phyloP scores from a whole-genome alignment of 2,113 vertebrate genomes.

The Hyaena hyaena region DNA sequence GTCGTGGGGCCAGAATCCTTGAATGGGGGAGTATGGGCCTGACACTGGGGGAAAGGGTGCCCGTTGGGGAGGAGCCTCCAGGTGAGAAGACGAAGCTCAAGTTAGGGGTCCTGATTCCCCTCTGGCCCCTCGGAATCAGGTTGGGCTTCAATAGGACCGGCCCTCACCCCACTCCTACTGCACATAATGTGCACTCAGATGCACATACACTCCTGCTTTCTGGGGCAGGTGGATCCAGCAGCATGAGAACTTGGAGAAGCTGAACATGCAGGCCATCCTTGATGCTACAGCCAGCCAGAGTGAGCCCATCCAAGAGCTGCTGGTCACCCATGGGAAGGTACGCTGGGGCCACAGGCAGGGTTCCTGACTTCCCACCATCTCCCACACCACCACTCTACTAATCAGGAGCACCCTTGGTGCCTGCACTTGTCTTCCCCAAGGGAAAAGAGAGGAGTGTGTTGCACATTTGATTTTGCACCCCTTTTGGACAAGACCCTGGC shows the following conservation, averaged over 20 bases:
- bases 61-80: neutral
- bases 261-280: slow-evolving; percentile 96
- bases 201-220: neutral
- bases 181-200: neutral
- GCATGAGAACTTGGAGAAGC: slow-evolving; percentile 94
- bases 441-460: neutral
- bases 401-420: neutral
- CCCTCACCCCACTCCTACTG: neutral
- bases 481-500: neutral
- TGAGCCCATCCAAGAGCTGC: slow-evolving; percentile 93
- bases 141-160: neutral
- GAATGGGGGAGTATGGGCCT: neutral
- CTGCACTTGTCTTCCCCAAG: neutral
- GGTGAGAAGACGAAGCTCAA: neutral
- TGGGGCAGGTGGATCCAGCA: slow-evolving; percentile 93
- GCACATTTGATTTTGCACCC: neutral
- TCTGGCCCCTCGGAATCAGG: neutral
- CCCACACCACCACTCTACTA: neutral
- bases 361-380: neutral
- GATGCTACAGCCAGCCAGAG: slow-evolving; percentile 88
- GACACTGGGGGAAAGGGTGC: neutral
- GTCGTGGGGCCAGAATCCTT: neutral
- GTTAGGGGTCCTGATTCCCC: too few relatives aligned
- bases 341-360: neutral
- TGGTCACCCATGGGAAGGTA: slow-evolving; percentile 94